Evolutionary conservation across 1,140 invertebrate genomes (phyloP).

Genomic region (Drosophila melanica): DNA sequence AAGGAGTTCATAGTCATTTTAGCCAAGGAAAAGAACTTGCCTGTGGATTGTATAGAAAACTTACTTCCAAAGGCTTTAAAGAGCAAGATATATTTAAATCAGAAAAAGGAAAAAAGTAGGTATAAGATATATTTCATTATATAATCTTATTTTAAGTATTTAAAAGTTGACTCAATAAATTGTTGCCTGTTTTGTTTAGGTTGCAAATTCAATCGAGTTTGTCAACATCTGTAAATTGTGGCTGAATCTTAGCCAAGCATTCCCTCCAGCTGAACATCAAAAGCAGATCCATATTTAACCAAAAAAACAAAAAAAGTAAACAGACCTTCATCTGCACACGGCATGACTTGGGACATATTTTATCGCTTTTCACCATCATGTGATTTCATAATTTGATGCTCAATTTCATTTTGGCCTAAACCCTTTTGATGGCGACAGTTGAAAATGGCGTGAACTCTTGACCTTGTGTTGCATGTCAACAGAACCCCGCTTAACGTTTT

Average conservation of each 20-base stretch:
- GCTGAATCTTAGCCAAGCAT: too few species aligned
- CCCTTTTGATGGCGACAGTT: conserved; percentile 25
- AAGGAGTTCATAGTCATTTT: neutral
- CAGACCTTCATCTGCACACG: conserved; percentile 4
- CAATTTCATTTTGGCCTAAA: conserved; percentile 46
- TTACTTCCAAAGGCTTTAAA: neutral
- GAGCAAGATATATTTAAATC: neutral
- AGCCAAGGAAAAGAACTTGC: neutral
- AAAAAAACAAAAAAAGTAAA: neutral
- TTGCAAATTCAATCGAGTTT: neutral
- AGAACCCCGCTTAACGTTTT: conserved; percentile 33
- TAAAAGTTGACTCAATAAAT: too few species aligned
- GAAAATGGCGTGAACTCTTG: conserved; percentile 28
- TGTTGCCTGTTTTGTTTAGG: too few species aligned
- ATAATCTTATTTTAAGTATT: too few species aligned
- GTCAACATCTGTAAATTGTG: neutral
- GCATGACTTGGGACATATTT: conserved; percentile 13
- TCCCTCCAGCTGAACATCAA: neutral
- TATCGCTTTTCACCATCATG: conserved; percentile 31
- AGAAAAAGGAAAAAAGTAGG: neutral
- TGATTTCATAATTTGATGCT: conserved; percentile 70
- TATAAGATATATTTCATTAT: too few species aligned
- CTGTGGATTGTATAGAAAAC: neutral
- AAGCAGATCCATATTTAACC: conserved; percentile 7
- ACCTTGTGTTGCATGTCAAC: conserved; percentile 49